Conservation (phyloP, 2,888 invertebrate species). For the Synanthedon vespiformis region DNA sequence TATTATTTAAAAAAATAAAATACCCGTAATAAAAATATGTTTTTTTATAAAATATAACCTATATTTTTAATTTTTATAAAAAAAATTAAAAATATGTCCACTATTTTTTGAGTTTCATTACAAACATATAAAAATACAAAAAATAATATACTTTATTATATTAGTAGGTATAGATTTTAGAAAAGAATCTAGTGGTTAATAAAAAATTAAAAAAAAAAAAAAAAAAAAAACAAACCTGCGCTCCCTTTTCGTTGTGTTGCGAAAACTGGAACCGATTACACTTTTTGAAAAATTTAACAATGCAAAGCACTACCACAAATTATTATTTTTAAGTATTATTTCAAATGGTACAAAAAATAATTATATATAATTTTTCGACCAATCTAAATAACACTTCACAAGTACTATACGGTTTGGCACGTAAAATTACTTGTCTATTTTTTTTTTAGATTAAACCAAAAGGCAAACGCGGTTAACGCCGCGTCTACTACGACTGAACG, state of each 20-base stretch:
- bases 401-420: conserved; percentile 31
- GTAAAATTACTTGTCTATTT: conserved; percentile 38
- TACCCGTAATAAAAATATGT: too few relatives aligned
- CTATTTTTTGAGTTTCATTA: background rate
- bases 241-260: conserved; percentile 19
- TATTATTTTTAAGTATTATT: conserved; percentile 11
- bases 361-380: conserved; percentile 7
- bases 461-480: conserved; percentile 33
- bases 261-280: conserved; percentile 27
- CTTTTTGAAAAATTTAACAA: conserved; percentile 25
- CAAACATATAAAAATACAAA: conserved; percentile 2
- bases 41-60: too few relatives aligned
- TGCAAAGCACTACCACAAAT: conserved; percentile 11
- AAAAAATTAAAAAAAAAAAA: conserved; percentile 10
- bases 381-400: conserved; percentile 27
- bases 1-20: too few relatives aligned
- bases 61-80: too few relatives aligned
- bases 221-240: conserved; percentile 9
- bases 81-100: too few relatives aligned
- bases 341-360: conserved; percentile 14
- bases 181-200: background rate
- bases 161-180: too few relatives aligned
- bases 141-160: too few relatives aligned
- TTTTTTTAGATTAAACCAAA: conserved; percentile 6
- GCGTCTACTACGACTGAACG: conserved; percentile 37